A percentile compares a stretch with the other conserved stretches of the same genome.
These are phyloP conservation scores for Danio aesculapii DNA, from an alignment of 2,797 vertebrate species.

Conservation along the genomic window DNA sequence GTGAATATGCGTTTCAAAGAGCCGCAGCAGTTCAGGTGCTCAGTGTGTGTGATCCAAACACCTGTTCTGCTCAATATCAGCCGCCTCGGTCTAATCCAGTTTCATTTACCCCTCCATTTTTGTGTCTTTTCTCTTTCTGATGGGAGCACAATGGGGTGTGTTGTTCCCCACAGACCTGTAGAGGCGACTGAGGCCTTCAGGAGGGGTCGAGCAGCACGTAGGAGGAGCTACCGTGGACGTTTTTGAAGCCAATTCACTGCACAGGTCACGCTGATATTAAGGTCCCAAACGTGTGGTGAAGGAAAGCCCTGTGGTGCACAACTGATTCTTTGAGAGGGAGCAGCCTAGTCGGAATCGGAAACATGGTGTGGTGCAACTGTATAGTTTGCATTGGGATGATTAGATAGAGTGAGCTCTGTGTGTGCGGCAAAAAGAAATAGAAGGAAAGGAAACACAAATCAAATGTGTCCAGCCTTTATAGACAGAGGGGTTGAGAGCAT, in stretches of 20 bases:
- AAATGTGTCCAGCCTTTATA: conserved; percentile 23
- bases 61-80: conserved; percentile 40
- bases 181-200: conserved; percentile 68
- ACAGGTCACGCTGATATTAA: conserved; percentile 63
- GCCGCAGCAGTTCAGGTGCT: conserved; percentile 33
- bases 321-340: conserved; percentile 48
- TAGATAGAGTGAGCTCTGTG: conserved; percentile 22
- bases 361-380: conserved; percentile 1
- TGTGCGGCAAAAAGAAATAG: conserved; percentile 15
- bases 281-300: conserved; percentile 30
- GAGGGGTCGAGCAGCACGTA: conserved; percentile 54
- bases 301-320: conserved; percentile 43
- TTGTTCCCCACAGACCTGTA: conserved; percentile 73
- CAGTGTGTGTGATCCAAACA: conserved; percentile 47
- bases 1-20: neutral
- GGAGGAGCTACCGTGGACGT: conserved; percentile 4
- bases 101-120: conserved; percentile 36
- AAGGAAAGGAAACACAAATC: conserved; percentile 37
- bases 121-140: conserved; percentile 61
- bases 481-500: conserved; percentile 20
- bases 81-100: conserved; percentile 5
- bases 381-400: conserved; percentile 34
- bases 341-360: conserved; percentile 30
- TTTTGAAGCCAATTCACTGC: conserved; percentile 47
- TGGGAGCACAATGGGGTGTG: conserved; percentile 76